Evolutionary conservation across 2,888 invertebrate species (phyloP).

Genomic region (Venusia cambrica): DNA sequence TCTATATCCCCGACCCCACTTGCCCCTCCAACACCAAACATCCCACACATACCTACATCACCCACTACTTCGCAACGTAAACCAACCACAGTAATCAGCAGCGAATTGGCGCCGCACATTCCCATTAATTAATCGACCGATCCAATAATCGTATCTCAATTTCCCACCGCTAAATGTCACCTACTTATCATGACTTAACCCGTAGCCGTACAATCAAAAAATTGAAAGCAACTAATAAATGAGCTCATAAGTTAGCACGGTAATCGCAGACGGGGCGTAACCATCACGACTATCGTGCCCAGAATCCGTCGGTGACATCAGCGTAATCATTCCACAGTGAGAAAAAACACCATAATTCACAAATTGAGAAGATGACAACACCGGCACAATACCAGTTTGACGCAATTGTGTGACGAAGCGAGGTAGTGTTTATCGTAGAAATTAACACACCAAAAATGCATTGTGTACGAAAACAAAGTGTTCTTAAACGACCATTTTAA

Average conservation of each 20-base stretch:
- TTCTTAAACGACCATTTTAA: conserved; percentile 60
- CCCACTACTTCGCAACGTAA: conserved; percentile 16
- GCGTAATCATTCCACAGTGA: conserved; percentile 53
- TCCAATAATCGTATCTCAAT: conserved; percentile 70
- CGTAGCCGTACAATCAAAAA: conserved; percentile 57
- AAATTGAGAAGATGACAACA: conserved; percentile 65
- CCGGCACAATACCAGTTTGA: conserved; percentile 56
- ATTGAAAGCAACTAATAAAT: conserved; percentile 54
- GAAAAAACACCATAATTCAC: conserved; percentile 58
- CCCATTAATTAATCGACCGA: conserved; percentile 53
- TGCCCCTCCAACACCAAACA: conserved; percentile 32
- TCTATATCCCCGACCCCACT: conserved; percentile 8
- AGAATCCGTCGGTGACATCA: conserved; percentile 69
- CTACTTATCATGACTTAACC: conserved; percentile 45
- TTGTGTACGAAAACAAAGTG: conserved; percentile 65
- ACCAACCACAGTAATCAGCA: conserved; percentile 23
- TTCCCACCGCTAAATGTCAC: conserved; percentile 55
- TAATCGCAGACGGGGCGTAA: conserved; percentile 61
- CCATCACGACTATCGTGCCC: conserved; percentile 66
- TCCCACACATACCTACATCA: conserved; percentile 16
- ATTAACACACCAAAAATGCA: conserved; percentile 69
- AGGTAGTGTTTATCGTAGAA: conserved; percentile 46
- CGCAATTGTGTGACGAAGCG: conserved; percentile 55
- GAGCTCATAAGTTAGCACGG: conserved; percentile 63
- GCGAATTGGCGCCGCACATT: conserved; percentile 45